Percentiles rank a stretch among this genome's conserved stretches.
Conservation (phyloP, 1,140 invertebrate genomes). For the Phymastichus coffea region DNA sequence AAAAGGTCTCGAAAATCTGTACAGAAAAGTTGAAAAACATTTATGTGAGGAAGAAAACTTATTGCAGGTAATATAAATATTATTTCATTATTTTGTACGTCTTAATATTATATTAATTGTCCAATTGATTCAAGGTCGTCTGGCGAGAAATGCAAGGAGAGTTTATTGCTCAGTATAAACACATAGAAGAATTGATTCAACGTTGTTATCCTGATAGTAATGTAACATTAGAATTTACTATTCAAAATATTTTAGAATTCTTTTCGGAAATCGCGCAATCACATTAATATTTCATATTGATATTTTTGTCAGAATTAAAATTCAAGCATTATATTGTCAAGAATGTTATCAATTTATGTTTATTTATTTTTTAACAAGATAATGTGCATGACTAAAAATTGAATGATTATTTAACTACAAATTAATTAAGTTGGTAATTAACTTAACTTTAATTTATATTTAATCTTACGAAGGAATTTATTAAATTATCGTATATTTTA, state of each 20-base stretch:
- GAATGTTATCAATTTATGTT: too few species aligned
- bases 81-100: conserved; percentile 5
- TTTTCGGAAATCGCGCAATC: conserved; percentile 99
- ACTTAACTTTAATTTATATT: too few species aligned
- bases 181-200: conserved; percentile 89
- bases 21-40: conserved; percentile 97
- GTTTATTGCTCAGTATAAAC: conserved; percentile 96
- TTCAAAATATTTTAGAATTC: conserved; percentile 92
- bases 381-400: too few species aligned
- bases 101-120: conserved; percentile 3
- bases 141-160: conserved; percentile 99
- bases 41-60: conserved; percentile 93
- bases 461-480: too few species aligned
- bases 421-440: too few species aligned
- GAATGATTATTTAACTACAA: too few species aligned
- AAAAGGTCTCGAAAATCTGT: conserved; percentile 91
- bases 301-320: too few species aligned
- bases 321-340: too few species aligned
- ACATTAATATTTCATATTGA: too few species aligned
- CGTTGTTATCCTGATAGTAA: conserved; percentile 96
- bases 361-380: too few species aligned
- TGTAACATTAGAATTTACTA: conserved; percentile 93
- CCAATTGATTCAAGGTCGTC: conserved; percentile 86
- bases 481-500: too few species aligned
- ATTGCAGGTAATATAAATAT: conserved; percentile 68